Base-by-base conservation (phyloP, 2,888 invertebrate species). In the Amiota minor region DNA sequence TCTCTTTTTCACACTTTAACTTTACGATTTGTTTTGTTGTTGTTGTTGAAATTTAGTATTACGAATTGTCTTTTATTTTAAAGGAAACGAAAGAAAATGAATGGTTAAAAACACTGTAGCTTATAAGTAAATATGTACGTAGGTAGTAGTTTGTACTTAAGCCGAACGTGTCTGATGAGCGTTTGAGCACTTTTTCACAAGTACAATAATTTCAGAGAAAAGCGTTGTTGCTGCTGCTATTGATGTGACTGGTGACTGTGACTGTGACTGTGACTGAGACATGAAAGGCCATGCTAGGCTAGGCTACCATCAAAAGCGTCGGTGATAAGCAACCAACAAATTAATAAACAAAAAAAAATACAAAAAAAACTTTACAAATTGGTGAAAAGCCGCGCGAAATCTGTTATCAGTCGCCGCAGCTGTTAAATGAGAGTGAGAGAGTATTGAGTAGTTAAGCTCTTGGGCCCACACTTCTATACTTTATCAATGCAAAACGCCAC, bases 111-210 rank as follows among this genome's bases (percentile, higher is more conserved):
- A 16, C 16, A 59, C 20, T 16, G 18, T 9, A 11, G 18, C 14
- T 9, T 16, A 56, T n/a, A 56, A n/a, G n/a, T n/a, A 9, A 14
- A 16, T 59, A 56, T 59, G 9, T 59, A 18, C 4, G 59, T 20
- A 20, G 16, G 20, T 12, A 59, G 12, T 11, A 59, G 9, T 59
- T 16, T 56, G 20, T 20, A 59, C 59, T 16, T 59, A 18, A 59
- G 59, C 59, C 11, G 59, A 59, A 20, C 59, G 59, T 20, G 59
- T 59, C 59, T 59, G 59, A 20, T 59, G 59, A 59, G 59, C 59
- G 18, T 59, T 59, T 59, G 59, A 18, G 59, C 59, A 20, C 9
- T 53, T 53, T 53, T 53, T 35, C 35, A 35, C 35, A 35, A 35
- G 35, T 35, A n/a, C n/a, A n/a, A n/a, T n/a, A 59, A 59, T 20